A percentile compares a stretch with the other conserved stretches of the same genome.
These are phyloP conservation scores for Cerceris rybyensis DNA, from an alignment of 2,888 invertebrate genomes.

Conservation along the genomic window DNA sequence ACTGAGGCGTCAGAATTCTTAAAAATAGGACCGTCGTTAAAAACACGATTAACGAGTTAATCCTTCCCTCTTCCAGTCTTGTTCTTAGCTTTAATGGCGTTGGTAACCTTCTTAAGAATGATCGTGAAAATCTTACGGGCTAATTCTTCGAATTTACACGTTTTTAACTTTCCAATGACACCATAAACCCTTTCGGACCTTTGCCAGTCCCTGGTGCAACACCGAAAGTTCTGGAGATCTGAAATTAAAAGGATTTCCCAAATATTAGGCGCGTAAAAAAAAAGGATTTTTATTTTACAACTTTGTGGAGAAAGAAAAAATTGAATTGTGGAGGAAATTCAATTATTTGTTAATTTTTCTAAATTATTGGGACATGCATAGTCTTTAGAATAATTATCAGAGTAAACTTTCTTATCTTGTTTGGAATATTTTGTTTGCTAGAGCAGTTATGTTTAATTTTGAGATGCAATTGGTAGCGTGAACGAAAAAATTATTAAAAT, in stretches of 20 bases:
- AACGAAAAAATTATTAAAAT: too few relatives aligned
- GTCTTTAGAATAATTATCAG: too few relatives aligned
- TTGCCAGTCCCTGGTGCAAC: background rate
- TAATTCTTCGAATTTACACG: background rate
- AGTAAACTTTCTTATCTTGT: too few relatives aligned
- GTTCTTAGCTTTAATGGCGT: conserved; percentile 2
- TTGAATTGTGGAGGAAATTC: background rate
- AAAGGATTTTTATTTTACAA: too few relatives aligned
- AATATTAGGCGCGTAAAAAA: too few relatives aligned
- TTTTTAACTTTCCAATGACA: conserved; percentile 15
- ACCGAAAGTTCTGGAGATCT: background rate
- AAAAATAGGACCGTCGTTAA: conserved; percentile 36
- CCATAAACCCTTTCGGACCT: conserved; percentile 31
- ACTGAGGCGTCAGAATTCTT: background rate
- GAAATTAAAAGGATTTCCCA: background rate
- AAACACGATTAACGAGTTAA: conserved; percentile 44
- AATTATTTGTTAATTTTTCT: background rate
- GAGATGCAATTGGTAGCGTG: too few relatives aligned
- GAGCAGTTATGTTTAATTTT: too few relatives aligned
- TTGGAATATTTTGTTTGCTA: too few relatives aligned
- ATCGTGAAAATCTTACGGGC: background rate
- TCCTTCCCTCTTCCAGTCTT: conserved; percentile 24
- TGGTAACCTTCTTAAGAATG: background rate
- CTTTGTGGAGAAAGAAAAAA: background rate
- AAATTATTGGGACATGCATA: background rate